Evolutionary conservation across 2,797 vertebrate genomes (phyloP), one percentile per base, ranked within the genome.

Genomic region (Prionace glauca): DNA sequence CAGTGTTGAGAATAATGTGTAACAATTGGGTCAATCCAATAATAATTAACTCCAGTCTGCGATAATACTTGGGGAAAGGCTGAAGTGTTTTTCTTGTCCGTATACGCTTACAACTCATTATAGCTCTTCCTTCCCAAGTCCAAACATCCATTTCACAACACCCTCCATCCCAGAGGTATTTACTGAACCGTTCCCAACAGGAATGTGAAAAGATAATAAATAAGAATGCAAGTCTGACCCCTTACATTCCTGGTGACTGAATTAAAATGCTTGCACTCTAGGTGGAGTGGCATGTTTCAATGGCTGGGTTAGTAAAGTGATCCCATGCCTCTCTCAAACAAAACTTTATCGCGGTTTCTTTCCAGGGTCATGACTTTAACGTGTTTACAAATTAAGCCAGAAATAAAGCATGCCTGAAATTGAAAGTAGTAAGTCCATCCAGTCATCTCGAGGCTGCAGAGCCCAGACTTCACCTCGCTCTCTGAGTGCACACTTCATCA

Each of bases 201-300:
- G 86, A 88, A 88, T 88, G 86, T 88, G 8, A 88, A 60, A 88
- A 88, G 50, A 88, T 88, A 88, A 88, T 88, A 88, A 88, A 88
- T 56, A 88, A 88, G 86, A 88, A 88, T 60, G 29, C 45, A 56
- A 45, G 22, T 45, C 86, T 88, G 86, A 88, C 45, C 86, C 50
- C 50, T 88, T 22, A 60, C 86, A 88, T 88, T 50, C 86, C 86
- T 88, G 50, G 50, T 32, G 81, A 84, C 81, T 22, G 81, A 45
- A 84, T 84, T 84, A 84, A 84, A 84, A 45, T 84, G 18, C 36
- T 84, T 84, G 81, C 81, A 45, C 81, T 41, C 20, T 20, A 45
- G 81, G 81, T 20, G 41, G 45, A 45, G 81, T 84, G 81, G 41
- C 8, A 24, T 45, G 22, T 84, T 84, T 84, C 81, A 45, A 84